A percentile compares a stretch with the other conserved stretches of the same genome.
These are phyloP conservation scores for Diuraphis noxia DNA, from an alignment of 1,140 invertebrate genomes.

Conservation along the genomic window DNA sequence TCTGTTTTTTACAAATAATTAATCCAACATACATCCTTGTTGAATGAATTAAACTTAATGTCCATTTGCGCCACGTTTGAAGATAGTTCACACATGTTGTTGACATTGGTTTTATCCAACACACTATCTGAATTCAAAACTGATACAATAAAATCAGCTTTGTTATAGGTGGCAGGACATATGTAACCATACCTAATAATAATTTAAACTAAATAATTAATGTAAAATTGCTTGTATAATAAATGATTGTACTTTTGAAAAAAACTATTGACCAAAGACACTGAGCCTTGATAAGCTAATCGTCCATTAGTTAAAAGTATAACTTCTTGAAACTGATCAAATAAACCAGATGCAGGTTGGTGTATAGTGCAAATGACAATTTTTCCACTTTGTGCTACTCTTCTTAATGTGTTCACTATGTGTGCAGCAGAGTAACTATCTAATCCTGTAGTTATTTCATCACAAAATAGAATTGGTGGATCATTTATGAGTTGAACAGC, in stretches of 20 bases:
- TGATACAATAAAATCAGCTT: constrained; percentile 35
- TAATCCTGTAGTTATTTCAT: constrained; percentile 91
- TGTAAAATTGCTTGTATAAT: not conserved
- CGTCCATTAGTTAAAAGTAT: constrained; percentile 77
- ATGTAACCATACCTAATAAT: not conserved
- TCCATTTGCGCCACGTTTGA: constrained; percentile 26
- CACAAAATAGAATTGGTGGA: constrained; percentile 90
- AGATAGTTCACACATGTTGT: constrained; percentile 31
- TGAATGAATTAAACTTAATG: constrained; percentile 36
- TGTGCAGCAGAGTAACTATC: constrained; percentile 79
- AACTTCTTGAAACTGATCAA: constrained; percentile 79
- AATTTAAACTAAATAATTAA: not conserved
- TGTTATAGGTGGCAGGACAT: constrained; percentile 6
- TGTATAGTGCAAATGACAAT: constrained; percentile 84
- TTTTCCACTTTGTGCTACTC: constrained; percentile 70
- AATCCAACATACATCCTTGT: constrained; percentile 32
- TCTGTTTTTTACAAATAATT: not conserved
- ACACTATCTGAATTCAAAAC: constrained; percentile 23
- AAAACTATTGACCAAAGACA: constrained; percentile 64
- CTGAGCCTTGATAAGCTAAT: constrained; percentile 75
- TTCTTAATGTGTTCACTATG: constrained; percentile 71
- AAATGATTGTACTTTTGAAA: constrained; percentile 66
- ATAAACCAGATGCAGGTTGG: constrained; percentile 83
- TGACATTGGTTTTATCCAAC: constrained; percentile 18
- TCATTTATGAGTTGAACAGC: constrained; percentile 89